Evolutionary conservation across 2,797 vertebrate species (phyloP).

Genomic region (Neosalanx taihuensis): DNA sequence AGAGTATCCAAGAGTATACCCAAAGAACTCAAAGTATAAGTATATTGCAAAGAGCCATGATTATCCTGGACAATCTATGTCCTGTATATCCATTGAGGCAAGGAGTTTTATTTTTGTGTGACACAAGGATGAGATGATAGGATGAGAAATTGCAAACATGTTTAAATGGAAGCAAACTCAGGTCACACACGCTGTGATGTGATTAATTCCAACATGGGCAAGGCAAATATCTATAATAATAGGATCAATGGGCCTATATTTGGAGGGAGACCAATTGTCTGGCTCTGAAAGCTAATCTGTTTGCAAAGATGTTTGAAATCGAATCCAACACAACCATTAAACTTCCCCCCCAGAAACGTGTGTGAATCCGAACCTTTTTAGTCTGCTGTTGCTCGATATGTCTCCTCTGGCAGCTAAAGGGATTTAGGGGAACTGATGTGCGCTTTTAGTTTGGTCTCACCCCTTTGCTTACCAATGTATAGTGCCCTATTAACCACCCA

Average conservation of each 20-base stretch:
- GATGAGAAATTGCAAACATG: constrained; percentile 38
- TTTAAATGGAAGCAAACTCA: constrained; percentile 26
- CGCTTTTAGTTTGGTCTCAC: not conserved
- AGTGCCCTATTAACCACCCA: not conserved
- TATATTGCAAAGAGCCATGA: not conserved
- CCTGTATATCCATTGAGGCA: not conserved
- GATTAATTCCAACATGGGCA: constrained; percentile 36
- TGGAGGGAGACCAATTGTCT: constrained; percentile 47
- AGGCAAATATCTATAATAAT: constrained; percentile 43
- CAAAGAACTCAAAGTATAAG: too few species aligned
- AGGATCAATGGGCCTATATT: constrained; percentile 41
- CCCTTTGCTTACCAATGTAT: not conserved
- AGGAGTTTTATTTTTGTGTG: constrained; percentile 28
- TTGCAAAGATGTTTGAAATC: constrained; percentile 43
- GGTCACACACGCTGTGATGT: constrained; percentile 35
- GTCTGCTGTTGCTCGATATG: not conserved
- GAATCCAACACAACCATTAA: constrained; percentile 31
- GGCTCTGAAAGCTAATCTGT: constrained; percentile 38
- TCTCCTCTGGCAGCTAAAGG: constrained; percentile 2
- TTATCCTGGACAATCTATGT: not conserved
- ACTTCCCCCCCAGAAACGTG: constrained; percentile 26
- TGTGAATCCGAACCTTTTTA: constrained; percentile 11
- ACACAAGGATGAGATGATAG: constrained; percentile 37
- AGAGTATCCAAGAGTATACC: too few species aligned
- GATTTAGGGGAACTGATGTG: not conserved